Base-by-base conservation (phyloP, 2,888 invertebrate species). In the Melinaea marsaeus region DNA sequence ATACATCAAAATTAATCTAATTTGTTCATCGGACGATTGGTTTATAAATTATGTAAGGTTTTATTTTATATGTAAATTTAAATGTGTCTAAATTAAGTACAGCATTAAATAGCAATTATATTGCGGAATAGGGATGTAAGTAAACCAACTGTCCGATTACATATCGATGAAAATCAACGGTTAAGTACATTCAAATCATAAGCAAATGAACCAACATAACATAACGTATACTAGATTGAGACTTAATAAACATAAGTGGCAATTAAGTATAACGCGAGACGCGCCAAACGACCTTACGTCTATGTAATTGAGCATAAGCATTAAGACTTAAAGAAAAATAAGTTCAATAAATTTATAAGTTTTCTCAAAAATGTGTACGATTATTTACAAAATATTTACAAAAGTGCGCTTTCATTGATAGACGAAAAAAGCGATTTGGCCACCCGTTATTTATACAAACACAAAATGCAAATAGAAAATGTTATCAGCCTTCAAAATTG, bases 231-330 rank as follows among this genome's bases (percentile, higher is more conserved):
- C 62, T 61, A 55, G 59, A 61, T 60, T 63, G 66, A 65, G 69
- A 65, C 66, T 82, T 77, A 74, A 76, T 68, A 72, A 72, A 56
- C 42, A 62, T 58, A 55, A 65, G 63, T 65, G 63, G 55, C 65
- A 67, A 65, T 57, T 45, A 67, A 66, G 55, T 58, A 68, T 65
- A 69, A 62, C 62, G 11, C 76, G 79, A 75, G 79, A 77, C 79
- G 69, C 72, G 79, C 79, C 76, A 74, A 71, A 74, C 71, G 74
- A 73, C 72, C 84, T 86, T 85, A 85, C 75, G 75, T 79, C 83
- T 87, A 86, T 81, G 83, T 84, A 88, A 85, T 90, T 90, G 90
- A 90, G 90, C 90, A 88, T 83, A 90, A 88, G 90, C 89, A 85
- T 81, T 81, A 79, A 83, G 77, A 85, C 80, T 83, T 82, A 87